These are phyloP conservation scores for Amyelois transitella DNA, from an alignment of 1,140 invertebrate species.

Conservation along the genomic window DNA sequence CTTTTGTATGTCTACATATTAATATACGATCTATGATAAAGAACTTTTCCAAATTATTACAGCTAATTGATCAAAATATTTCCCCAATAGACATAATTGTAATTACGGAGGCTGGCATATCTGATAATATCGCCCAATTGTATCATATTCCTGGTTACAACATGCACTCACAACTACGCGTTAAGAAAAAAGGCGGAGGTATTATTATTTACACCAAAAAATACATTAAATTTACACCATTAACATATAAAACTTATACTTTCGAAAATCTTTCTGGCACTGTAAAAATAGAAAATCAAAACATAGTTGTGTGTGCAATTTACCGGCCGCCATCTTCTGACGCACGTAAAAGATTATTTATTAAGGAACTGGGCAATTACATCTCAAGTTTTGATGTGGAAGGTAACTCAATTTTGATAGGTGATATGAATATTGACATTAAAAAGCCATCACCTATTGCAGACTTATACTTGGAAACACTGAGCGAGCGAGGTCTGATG, in stretches of 20 bases:
- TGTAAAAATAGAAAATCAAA: no score
- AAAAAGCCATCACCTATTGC: conserved; percentile 3
- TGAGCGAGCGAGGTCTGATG: conserved; percentile 8
- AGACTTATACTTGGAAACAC: conserved; percentile 9
- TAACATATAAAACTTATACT: background rate
- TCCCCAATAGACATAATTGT: conserved; percentile 5
- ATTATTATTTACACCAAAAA: conserved; percentile 15
- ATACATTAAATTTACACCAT: conserved; percentile 5
- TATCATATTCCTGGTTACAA: conserved; percentile 8
- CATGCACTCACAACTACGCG: conserved; percentile 9
- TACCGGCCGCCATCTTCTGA: conserved; percentile 17
- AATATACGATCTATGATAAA: conserved; percentile 8
- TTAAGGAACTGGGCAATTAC: conserved; percentile 5
- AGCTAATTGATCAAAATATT: background rate
- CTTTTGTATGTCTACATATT: background rate
- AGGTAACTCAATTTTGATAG: conserved; percentile 8
- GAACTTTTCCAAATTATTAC: background rate
- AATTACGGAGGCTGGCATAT: conserved; percentile 9
- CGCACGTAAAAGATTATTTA: conserved; percentile 6
- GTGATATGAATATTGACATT: conserved; percentile 14
- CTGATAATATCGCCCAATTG: conserved; percentile 2
- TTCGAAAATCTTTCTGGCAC: conserved; percentile 11
- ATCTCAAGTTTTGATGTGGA: no score
- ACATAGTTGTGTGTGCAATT: conserved; percentile 6
- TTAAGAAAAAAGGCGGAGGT: conserved; percentile 7